Conservation (phyloP, 92 coral and sea anemone species). For the Paramuricea clavata region DNA sequence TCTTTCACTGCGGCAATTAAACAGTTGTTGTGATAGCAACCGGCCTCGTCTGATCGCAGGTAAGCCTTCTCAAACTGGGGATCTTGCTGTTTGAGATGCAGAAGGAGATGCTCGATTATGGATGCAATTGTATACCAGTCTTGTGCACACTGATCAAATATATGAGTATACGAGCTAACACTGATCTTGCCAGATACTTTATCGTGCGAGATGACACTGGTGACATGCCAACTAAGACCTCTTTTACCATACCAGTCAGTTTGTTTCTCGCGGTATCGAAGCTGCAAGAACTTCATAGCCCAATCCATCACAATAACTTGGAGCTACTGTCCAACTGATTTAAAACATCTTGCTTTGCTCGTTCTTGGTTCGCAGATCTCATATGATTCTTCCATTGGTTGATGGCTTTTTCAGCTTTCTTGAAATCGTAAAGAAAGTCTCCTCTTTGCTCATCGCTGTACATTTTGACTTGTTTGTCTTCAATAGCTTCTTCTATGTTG, state of each 20-base stretch:
- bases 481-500: no score
- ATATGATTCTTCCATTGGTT: slow-evolving; percentile 78
- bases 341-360: slow-evolving; percentile 72
- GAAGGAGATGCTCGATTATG: slow-evolving; percentile 71
- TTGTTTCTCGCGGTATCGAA: slow-evolving; percentile 79
- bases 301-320: slow-evolving; percentile 74
- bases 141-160: slow-evolving; percentile 80
- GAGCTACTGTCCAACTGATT: slow-evolving; percentile 61
- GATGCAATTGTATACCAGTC: slow-evolving; percentile 82
- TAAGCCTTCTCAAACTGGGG: slow-evolving; percentile 58
- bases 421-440: slow-evolving; percentile 76
- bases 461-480: no score
- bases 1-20: slow-evolving; percentile 69
- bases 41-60: slow-evolving; percentile 77
- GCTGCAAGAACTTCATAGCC: slow-evolving; percentile 86
- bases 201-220: slow-evolving; percentile 57
- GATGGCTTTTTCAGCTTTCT: slow-evolving; percentile 63
- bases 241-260: slow-evolving; percentile 78
- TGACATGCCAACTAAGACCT: slow-evolving; percentile 78
- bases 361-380: slow-evolving; percentile 78
- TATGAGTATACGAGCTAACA: slow-evolving; percentile 76
- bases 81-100: slow-evolving; percentile 60
- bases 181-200: slow-evolving; percentile 52
- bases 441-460: slow-evolving; percentile 71
- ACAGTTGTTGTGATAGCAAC: slow-evolving; percentile 76